A percentile compares a stretch with the other conserved stretches of the same genome.
Conservation (phyloP, 2,113 vertebrate genomes). For the Pseudorhombus dupliciocellatus region DNA sequence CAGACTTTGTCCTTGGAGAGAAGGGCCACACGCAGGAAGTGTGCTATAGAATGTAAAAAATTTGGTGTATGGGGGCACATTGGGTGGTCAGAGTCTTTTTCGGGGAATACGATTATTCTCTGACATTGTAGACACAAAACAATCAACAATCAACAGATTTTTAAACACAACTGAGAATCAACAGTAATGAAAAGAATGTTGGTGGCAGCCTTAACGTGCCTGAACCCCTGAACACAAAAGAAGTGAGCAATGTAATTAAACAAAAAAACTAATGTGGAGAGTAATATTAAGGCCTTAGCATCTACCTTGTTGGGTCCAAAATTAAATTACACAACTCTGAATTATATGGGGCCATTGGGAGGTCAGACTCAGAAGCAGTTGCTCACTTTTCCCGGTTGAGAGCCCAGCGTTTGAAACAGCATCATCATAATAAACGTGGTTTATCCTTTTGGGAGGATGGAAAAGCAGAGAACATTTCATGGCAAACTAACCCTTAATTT, state of each 20-base stretch:
- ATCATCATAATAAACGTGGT: slow-evolving; percentile 1
- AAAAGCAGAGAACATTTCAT: background rate
- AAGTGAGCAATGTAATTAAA: background rate
- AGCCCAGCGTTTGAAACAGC: background rate
- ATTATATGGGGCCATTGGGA: background rate
- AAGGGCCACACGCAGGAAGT: too few species aligned
- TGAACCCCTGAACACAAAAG: background rate
- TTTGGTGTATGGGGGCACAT: too few species aligned
- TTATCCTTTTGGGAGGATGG: background rate
- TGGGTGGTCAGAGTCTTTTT: too few species aligned
- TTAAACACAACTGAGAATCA: background rate
- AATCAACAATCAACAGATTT: background rate
- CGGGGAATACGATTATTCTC: too few species aligned
- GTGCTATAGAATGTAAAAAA: too few species aligned
- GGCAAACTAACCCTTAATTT: slow-evolving; percentile 10
- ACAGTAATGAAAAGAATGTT: background rate
- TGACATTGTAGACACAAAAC: background rate
- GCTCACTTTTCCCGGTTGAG: background rate
- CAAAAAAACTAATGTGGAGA: too few species aligned
- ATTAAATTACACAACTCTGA: too few species aligned
- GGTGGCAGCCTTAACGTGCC: background rate
- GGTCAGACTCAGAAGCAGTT: background rate
- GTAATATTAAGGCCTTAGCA: too few species aligned
- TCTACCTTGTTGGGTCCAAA: background rate
- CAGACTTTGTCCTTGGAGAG: background rate